Evolutionary conservation across 2,113 vertebrate genomes (phyloP), one percentile per base, ranked within the genome.

Genomic region (Saccopteryx leptura): DNA sequence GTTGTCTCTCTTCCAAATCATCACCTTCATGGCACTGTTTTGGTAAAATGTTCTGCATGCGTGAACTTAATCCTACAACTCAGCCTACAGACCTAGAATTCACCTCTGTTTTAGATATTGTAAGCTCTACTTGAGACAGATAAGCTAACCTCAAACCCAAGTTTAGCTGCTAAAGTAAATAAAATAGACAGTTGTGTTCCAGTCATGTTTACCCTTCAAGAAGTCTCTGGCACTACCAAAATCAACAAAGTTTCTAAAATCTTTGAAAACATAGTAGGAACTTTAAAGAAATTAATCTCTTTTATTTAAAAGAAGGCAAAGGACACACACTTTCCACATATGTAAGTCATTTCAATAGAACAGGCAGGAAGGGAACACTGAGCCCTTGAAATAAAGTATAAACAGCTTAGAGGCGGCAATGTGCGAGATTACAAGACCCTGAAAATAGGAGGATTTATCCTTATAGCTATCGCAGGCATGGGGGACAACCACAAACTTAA

Each of bases 261-360:
- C 33, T 58, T 75, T 52, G 60, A 66, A 56, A 63, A 58, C 48
- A 60, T 28, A 58, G 52, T 5, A 79, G 60, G 58, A 88, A 60
- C 33, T 85, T 76, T 33, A 33, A 76, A 50, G 26, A 56, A 88
- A 50, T 9, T 50, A 56, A 21, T 39, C 23, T 69, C 33, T 61
- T 61, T 48, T 52, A 76, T 39, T 75, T 60, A 39, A 50, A 87
- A 33, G 28, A 50, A 18, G 28, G n/a, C 13, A 33, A 66, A 75
- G 19, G 65, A 52, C 24, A 72, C 65, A n/a, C 1, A 21, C 18
- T 48, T 13, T 28, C 56, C 75, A 78, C 18, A 52, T 0, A 33
- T 0, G 19, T 28, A 11, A 1, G 28, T 33, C n/a, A 13, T 3
- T 1, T 10, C 19, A 15, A 19, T 12, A 15, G n/a, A 31, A 48